Conservation (phyloP, 2,888 invertebrate genomes). For the Zygaena filipendulae region DNA sequence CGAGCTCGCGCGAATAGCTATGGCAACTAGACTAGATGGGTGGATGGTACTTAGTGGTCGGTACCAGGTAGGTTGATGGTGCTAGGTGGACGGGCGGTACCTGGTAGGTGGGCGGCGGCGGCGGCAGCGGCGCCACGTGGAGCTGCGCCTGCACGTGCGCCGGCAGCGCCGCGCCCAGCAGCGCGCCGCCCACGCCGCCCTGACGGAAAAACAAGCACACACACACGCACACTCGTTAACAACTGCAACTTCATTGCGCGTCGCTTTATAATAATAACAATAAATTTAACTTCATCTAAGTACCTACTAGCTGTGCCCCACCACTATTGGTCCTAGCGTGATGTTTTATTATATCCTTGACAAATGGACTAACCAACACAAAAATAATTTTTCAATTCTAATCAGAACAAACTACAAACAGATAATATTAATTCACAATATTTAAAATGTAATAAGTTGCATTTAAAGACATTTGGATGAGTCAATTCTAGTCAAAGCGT, state of each 20-base stretch:
- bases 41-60: too few relatives aligned
- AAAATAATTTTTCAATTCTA: not conserved
- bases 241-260: conserved; percentile 62
- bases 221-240: not conserved
- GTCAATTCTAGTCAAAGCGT: too few relatives aligned
- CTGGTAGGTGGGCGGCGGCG: conserved; percentile 55
- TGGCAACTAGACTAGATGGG: too few relatives aligned
- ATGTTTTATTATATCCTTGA: not conserved
- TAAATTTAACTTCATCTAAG: too few relatives aligned
- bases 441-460: too few relatives aligned
- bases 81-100: too few relatives aligned
- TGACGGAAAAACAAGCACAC: too few relatives aligned
- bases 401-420: not conserved
- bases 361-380: not conserved
- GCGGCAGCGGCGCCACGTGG: conserved; percentile 39
- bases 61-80: too few relatives aligned
- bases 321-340: not conserved
- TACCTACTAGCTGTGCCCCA: too few relatives aligned
- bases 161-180: conserved; percentile 39
- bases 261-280: conserved; percentile 39
- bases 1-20: too few relatives aligned
- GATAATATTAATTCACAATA: conserved; percentile 1
- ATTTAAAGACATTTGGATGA: too few relatives aligned
- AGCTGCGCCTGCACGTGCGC: conserved; percentile 46
- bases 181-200: conserved; percentile 43